A percentile compares a stretch with the other conserved stretches of the same genome.
These are phyloP conservation scores for Anthopleura sola DNA, from an alignment of 64 coral and sea anemone species.

Conservation along the genomic window DNA sequence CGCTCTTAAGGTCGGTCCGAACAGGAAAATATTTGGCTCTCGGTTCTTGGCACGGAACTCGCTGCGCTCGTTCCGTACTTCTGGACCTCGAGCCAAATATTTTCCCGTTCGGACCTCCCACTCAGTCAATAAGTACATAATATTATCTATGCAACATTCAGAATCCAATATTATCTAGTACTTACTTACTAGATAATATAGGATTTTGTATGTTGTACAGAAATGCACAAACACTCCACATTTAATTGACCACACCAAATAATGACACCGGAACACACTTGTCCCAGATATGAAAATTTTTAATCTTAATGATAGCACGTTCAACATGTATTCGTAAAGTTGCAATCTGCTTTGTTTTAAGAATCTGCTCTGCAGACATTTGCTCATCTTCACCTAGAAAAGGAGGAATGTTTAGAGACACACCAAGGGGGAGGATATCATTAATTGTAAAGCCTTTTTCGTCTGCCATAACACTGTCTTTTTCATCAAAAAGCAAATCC, in stretches of 20 bases:
- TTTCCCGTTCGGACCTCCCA: no score
- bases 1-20: no score
- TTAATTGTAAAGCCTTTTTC: conserved; percentile 29
- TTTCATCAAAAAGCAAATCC: conserved; percentile 2
- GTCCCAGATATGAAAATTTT: conserved; percentile 46
- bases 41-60: no score
- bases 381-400: conserved; percentile 18
- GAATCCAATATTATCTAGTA: not conserved
- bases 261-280: not conserved
- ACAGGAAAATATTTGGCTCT: no score
- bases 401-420: conserved; percentile 31
- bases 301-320: conserved; percentile 25
- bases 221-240: conserved; percentile 32
- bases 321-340: conserved; percentile 28
- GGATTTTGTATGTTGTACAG: conserved; percentile 15
- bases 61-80: no score
- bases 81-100: no score
- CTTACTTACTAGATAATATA: not conserved
- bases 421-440: conserved; percentile 23
- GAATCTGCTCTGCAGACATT: conserved; percentile 12
- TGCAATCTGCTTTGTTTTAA: conserved; percentile 23
- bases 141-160: no score
- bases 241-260: conserved; percentile 30
- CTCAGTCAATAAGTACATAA: no score
- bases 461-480: conserved; percentile 26